These are phyloP conservation scores for Cyanocitta stelleri DNA, from an alignment of 2,113 vertebrate species.

Conservation along the genomic window DNA sequence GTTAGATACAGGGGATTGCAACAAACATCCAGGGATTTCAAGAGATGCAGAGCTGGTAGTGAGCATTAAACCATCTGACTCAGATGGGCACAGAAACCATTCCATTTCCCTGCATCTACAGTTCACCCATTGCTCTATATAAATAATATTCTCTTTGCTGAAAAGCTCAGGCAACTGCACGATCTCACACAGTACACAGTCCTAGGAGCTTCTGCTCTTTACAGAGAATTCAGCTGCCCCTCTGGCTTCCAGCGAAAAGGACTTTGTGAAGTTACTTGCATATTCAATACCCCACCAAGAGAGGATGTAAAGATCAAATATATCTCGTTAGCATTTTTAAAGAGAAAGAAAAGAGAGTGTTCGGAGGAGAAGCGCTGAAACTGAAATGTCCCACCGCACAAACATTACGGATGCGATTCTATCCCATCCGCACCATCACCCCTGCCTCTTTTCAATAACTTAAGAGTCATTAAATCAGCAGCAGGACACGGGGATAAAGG, in stretches of 20 bases:
- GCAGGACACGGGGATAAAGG: neutral
- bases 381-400: neutral
- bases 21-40: neutral
- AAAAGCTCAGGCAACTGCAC: rapidly evolving
- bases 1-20: neutral
- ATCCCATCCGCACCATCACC: neutral
- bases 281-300: neutral
- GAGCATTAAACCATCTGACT: neutral
- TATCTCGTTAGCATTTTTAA: rapidly evolving
- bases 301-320: neutral
- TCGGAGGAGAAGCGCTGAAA: neutral
- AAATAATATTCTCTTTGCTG: neutral
- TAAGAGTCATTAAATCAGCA: neutral
- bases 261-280: neutral
- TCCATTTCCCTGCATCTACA: rapidly evolving
- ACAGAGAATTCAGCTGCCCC: neutral
- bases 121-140: rapidly evolving
- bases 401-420: neutral
- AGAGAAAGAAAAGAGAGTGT: rapidly evolving
- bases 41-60: rapidly evolving
- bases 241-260: neutral
- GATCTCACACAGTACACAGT: no score
- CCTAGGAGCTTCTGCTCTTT: neutral
- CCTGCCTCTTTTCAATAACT: neutral
- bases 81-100: rapidly evolving